phyloP scores from a whole-genome alignment of 1,140 invertebrate species.

The Periplaneta americana region DNA sequence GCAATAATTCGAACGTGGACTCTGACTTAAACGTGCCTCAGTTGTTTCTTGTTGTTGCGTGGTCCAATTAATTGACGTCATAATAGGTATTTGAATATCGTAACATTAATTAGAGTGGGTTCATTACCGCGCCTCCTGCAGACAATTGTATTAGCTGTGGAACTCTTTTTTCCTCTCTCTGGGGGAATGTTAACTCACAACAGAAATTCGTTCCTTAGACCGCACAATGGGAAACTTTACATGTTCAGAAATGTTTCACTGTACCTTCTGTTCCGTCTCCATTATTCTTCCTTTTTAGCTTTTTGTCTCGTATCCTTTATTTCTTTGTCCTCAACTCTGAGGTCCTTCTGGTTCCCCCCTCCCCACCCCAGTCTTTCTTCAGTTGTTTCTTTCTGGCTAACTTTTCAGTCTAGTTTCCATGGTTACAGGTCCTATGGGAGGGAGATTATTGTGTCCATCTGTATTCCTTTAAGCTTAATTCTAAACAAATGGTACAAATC shows the following conservation, averaged over 20 bases:
- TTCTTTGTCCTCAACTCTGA: not conserved
- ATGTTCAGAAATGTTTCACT: not conserved
- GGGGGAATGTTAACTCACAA: not conserved
- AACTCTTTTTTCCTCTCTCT: not conserved
- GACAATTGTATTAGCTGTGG: not conserved
- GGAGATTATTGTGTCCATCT: no score
- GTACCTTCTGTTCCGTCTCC: not conserved
- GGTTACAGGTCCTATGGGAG: no score
- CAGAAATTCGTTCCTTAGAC: not conserved
- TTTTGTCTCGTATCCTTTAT: not conserved
- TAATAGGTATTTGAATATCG: no score
- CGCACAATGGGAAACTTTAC: not conserved
- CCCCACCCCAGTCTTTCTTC: no score
- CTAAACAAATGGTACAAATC: no score
- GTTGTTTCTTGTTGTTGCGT: no score
- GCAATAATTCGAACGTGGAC: no score
- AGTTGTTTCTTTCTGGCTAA: not conserved
- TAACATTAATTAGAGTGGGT: not conserved
- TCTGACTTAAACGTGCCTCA: no score
- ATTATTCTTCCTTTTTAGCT: not conserved
- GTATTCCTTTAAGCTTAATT: no score
- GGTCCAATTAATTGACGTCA: no score
- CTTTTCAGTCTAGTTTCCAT: no score
- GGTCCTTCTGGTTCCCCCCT: no score
- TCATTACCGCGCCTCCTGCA: not conserved